These are phyloP conservation scores for Luscinia megarhynchos DNA, from an alignment of 2,797 vertebrate genomes.

Conservation along the genomic window DNA sequence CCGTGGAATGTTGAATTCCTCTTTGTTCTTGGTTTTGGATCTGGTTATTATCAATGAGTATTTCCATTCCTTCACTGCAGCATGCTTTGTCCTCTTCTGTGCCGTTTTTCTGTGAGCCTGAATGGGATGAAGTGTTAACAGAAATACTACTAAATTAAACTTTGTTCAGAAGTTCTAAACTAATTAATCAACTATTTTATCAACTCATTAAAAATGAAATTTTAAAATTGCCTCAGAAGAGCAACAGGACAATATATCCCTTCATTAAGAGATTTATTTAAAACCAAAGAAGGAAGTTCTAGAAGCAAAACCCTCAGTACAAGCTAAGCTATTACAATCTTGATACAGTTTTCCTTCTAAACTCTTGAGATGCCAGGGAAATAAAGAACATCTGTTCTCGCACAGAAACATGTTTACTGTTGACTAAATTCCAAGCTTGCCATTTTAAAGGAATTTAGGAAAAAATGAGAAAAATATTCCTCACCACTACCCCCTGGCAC, in stretches of 20 bases:
- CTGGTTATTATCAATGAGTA: not conserved
- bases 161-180: not conserved
- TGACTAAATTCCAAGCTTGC: not conserved
- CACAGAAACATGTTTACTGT: not conserved
- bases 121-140: not conserved
- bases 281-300: not conserved
- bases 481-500: no score
- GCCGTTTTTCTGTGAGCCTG: not conserved
- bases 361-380: not conserved
- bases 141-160: not conserved
- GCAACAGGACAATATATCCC: not conserved
- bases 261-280: not conserved
- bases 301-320: not conserved
- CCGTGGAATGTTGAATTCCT: not conserved
- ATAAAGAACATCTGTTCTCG: not conserved
- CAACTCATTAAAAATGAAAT: not conserved
- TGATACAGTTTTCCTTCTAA: not conserved
- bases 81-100: not conserved
- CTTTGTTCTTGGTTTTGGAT: not conserved
- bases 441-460: not conserved
- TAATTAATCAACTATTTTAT: not conserved
- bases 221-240: not conserved
- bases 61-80: not conserved
- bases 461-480: not conserved
- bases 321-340: not conserved